Conservation (phyloP, 2,113 vertebrate species). For the Athene noctua region DNA sequence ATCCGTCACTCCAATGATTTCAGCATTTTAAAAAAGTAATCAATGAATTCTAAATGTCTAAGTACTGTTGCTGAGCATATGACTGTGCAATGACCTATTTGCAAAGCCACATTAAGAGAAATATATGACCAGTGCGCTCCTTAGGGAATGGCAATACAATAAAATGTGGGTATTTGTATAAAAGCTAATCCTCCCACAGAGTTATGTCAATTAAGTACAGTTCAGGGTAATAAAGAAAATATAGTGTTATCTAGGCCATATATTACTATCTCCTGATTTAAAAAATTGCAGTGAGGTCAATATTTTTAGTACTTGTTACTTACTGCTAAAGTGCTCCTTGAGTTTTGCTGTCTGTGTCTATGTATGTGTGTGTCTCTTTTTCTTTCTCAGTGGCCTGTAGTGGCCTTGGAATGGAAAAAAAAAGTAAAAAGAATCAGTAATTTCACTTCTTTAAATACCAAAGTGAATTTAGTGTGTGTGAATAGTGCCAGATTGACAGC, state of each 20-base stretch:
- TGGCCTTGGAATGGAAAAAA: background rate
- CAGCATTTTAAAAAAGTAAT: conserved; percentile 7
- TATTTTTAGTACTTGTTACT: background rate
- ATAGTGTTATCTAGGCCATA: background rate
- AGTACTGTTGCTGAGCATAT: background rate
- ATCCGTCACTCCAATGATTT: background rate
- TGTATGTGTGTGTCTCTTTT: background rate
- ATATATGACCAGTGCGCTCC: background rate
- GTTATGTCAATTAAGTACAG: conserved; percentile 14
- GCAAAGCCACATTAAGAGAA: conserved; percentile 35
- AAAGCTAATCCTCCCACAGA: conserved; percentile 25
- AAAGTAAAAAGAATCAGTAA: conserved; percentile 23
- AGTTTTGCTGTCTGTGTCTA: background rate
- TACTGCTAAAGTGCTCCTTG: background rate
- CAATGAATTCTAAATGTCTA: conserved; percentile 28
- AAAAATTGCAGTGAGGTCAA: background rate
- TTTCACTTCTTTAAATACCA: conserved; percentile 30
- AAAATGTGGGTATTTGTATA: conserved; percentile 1
- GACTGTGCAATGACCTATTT: conserved; percentile 22
- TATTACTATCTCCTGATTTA: background rate
- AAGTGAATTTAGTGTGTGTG: conserved; percentile 60
- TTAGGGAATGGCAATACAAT: background rate
- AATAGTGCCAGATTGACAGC: conserved; percentile 38
- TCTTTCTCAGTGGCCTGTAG: conserved; percentile 50
- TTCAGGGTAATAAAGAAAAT: conserved; percentile 55